Conservation (phyloP, 2,888 invertebrate genomes). For the Drosophila lacicola region DNA sequence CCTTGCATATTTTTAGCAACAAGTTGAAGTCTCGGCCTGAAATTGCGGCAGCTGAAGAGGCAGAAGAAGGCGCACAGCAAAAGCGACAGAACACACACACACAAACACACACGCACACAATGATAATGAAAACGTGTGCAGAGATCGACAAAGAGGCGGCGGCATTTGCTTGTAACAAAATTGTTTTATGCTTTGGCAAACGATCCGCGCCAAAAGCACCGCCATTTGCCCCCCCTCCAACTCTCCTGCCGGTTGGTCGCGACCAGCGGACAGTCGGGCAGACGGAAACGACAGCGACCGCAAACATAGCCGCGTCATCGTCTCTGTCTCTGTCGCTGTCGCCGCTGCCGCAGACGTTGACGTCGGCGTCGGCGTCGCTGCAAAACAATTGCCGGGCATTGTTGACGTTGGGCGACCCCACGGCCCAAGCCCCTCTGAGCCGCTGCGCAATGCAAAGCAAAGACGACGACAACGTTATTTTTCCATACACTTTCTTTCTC, state of each 20-base stretch:
- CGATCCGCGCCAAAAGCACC: constrained; percentile 60
- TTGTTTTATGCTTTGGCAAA: constrained; percentile 60
- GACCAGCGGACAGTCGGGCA: constrained; percentile 18
- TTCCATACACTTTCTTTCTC: constrained; percentile 34
- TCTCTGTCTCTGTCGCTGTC: constrained; percentile 7
- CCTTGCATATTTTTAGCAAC: constrained; percentile 79
- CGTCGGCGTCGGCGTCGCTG: constrained; percentile 45
- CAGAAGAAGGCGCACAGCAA: constrained; percentile 22
- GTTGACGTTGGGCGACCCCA: constrained; percentile 64
- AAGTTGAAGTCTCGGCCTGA: constrained; percentile 61
- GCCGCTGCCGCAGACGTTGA: constrained; percentile 37
- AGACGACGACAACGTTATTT: constrained; percentile 16
- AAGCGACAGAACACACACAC: constrained; percentile 1
- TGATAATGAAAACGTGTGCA: constrained; percentile 65
- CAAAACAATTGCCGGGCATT: constrained; percentile 75
- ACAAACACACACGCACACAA: constrained; percentile 25
- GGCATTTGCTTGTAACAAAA: constrained; percentile 72
- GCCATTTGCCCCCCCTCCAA: constrained; percentile 5
- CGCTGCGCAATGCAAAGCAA: constrained; percentile 13
- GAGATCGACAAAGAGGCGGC: constrained; percentile 59
- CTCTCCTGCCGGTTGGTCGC: neutral
- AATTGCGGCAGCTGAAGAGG: constrained; percentile 25
- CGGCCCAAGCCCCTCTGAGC: constrained; percentile 25
- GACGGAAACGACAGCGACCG: constrained; percentile 52
- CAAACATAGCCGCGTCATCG: constrained; percentile 63